Evolutionary conservation across 2,113 vertebrate species (phyloP).

Genomic region (Microtus montanus): DNA sequence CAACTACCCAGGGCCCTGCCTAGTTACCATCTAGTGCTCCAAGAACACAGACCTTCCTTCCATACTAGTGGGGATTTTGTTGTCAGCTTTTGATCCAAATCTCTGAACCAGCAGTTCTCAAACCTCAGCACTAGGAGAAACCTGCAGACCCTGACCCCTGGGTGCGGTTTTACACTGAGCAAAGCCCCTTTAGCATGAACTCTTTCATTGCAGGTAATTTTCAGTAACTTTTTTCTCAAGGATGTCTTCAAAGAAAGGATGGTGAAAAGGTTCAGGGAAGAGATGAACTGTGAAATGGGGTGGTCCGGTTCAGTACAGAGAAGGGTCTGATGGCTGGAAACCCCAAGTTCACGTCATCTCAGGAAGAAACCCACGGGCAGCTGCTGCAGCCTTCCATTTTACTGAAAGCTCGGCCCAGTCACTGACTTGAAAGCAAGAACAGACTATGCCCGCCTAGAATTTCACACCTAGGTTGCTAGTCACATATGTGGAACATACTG

Average conservation of each 20-base stretch:
- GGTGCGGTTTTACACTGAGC: neutral
- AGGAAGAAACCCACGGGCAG: neutral
- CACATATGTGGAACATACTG: neutral
- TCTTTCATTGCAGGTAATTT: neutral
- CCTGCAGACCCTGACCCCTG: neutral
- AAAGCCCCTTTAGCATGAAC: neutral
- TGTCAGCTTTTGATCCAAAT: neutral
- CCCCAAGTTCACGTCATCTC: neutral
- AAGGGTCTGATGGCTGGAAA: neutral
- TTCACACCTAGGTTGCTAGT: neutral
- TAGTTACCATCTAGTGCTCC: neutral
- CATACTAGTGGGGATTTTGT: neutral
- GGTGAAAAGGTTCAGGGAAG: neutral
- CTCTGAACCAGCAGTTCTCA: neutral
- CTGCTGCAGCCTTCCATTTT: neutral
- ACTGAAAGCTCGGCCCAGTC: neutral
- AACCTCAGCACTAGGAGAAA: neutral
- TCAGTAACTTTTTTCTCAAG: neutral
- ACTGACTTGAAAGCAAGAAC: neutral
- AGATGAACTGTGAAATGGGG: neutral
- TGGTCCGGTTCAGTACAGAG: neutral
- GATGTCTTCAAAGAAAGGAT: neutral
- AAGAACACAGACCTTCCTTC: neutral
- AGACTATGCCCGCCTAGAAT: neutral
- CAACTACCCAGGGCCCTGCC: neutral